Base-by-base conservation (phyloP, 2,888 invertebrate genomes). In the Mythimna pallens region DNA sequence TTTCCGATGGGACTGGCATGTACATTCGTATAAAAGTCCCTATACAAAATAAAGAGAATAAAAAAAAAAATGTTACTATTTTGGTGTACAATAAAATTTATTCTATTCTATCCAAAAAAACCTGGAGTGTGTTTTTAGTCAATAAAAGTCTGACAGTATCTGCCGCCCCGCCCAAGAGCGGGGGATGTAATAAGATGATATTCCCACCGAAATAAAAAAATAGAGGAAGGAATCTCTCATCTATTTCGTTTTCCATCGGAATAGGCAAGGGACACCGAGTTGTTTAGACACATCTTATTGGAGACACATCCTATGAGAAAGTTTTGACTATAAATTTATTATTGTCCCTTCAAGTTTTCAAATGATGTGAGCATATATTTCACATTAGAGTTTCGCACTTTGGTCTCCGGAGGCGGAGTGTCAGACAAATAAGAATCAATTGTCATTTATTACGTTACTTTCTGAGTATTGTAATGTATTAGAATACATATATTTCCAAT, bases 261-360 rank as follows among this genome's bases (percentile, higher is more conserved):
- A 76, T 71, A 73, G 40, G 66, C 84, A 87, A 74, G 71, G 63
- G 70, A 78, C 52, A 36, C 10, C 20, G 54, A 85, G 52, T 72
- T 79, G 76, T 74, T 73, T 71, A 71, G 84, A 80, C 80, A 80
- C 43, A 59, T 78, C 70, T 67, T 80, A 78, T 76, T 73, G 62
- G 59, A 65, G 54, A 55, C 69, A 67, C 2, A 73, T 81, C 66
- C 61, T 71, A 62, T 72, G 73, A 57, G 30, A 80, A 85, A 86
- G 66, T 86, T 82, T 86, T 73, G 78, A 73, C 83, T 70, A 82
- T 85, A 86, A 86, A 86, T 85, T 86, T 84, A 86, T 84, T 82
- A 82, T 72, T 84, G 70, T 77, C 62, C 52, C 54, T 71, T 72
- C 76, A 74, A 73, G 67, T 81, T 82, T 68, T 57, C 65, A 77